phyloP scores from a whole-genome alignment of 2,888 invertebrate species.

The Metopia argyrocephala region DNA sequence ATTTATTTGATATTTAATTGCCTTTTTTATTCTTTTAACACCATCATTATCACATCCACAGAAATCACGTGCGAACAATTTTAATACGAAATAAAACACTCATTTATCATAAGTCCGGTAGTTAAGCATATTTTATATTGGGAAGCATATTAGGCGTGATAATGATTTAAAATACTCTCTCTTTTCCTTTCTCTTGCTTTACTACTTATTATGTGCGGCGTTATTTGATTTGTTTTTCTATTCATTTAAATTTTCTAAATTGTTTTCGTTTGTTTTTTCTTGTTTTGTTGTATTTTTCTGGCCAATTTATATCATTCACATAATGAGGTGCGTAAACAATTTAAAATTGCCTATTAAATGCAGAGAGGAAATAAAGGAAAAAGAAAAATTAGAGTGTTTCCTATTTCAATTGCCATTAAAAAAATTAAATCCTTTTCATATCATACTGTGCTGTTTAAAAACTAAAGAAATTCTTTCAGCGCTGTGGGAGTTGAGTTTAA shows the following conservation, averaged over 20 bases:
- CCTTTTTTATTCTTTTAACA: too few relatives aligned
- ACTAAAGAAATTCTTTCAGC: not conserved
- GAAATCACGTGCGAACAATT: too few relatives aligned
- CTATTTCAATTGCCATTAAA: not conserved
- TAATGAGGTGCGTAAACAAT: not conserved
- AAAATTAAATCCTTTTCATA: not conserved
- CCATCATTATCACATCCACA: too few relatives aligned
- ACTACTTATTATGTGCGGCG: not conserved
- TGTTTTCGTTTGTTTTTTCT: not conserved
- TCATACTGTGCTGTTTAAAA: not conserved
- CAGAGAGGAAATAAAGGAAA: not conserved
- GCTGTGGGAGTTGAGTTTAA: not conserved
- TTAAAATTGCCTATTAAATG: not conserved
- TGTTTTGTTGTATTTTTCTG: not conserved
- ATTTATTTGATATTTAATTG: too few relatives aligned
- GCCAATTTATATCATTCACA: not conserved
- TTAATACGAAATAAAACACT: too few relatives aligned
- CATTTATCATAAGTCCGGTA: too few relatives aligned
- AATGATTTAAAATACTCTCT: conserved; percentile 11
- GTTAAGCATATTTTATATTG: too few relatives aligned
- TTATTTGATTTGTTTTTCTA: not conserved
- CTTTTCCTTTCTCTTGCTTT: not conserved
- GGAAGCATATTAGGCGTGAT: too few relatives aligned
- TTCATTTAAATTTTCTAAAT: not conserved
- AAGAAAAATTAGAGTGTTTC: too few relatives aligned